A percentile compares a stretch with the other conserved stretches of the same genome.
Evolutionary conservation across 2,888 invertebrate genomes (phyloP).

Genomic region (Apoda limacodes): DNA sequence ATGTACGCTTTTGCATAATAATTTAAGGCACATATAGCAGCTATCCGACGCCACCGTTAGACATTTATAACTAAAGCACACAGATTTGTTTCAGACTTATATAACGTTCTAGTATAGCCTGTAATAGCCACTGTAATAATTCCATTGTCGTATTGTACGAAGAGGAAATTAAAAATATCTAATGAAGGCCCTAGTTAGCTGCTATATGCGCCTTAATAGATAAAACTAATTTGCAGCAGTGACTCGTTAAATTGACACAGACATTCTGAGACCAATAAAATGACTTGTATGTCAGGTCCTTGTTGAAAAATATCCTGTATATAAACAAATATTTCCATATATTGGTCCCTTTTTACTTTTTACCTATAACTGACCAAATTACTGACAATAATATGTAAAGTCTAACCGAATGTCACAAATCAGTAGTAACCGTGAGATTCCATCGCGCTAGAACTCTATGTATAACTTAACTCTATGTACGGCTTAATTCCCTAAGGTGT

Average conservation of each 20-base stretch:
- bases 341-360: slow-evolving; percentile 33
- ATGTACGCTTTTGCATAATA: too few relatives aligned
- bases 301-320: slow-evolving; percentile 6
- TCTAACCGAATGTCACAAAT: slow-evolving; percentile 52
- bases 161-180: too few relatives aligned
- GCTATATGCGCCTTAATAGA: not conserved
- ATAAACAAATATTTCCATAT: slow-evolving; percentile 23
- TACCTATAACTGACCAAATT: slow-evolving; percentile 61
- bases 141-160: too few relatives aligned
- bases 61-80: too few relatives aligned
- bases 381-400: slow-evolving; percentile 66
- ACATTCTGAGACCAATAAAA: slow-evolving; percentile 14
- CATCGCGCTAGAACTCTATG: slow-evolving; percentile 20
- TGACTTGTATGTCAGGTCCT: slow-evolving; percentile 1
- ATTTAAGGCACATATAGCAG: too few relatives aligned
- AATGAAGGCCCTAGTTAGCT: too few relatives aligned
- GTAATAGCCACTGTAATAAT: too few relatives aligned
- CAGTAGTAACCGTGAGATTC: slow-evolving; percentile 39
- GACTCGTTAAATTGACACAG: slow-evolving; percentile 12
- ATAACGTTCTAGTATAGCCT: too few relatives aligned
- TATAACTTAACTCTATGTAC: slow-evolving; percentile 6
- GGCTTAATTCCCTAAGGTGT: slow-evolving; percentile 1
- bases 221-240: slow-evolving; percentile 3
- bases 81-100: too few relatives aligned
- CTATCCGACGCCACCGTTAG: too few relatives aligned